A percentile compares a stretch with the other conserved stretches of the same genome.
Conservation (phyloP, 2,888 invertebrate species). For the Phengaris arion region DNA sequence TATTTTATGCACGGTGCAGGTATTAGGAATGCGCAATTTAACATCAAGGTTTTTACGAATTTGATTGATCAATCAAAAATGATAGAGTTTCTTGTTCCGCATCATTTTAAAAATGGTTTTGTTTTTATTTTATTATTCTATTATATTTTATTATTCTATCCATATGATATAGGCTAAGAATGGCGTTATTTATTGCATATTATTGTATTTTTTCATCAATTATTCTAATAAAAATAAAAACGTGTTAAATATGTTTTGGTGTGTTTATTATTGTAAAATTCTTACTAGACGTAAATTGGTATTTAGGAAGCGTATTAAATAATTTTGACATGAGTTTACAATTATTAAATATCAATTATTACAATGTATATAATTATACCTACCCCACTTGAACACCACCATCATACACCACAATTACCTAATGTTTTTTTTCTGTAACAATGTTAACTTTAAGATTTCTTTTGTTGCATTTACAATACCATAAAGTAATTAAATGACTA, state of each 20-base stretch:
- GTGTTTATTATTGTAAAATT: no score
- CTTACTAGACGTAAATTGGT: no score
- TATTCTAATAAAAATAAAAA: not conserved
- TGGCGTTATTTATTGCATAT: not conserved
- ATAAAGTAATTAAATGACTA: not conserved
- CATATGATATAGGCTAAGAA: not conserved
- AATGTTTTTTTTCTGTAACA: no score
- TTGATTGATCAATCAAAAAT: slow-evolving; percentile 20
- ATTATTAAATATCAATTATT: no score
- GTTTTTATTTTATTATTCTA: not conserved
- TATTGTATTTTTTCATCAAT: not conserved
- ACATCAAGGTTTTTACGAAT: slow-evolving; percentile 1
- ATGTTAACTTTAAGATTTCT: no score
- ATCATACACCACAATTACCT: no score
- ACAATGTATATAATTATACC: no score
- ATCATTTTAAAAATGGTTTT: slow-evolving; percentile 16
- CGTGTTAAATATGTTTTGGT: not conserved
- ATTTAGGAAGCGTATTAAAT: no score
- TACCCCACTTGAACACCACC: no score
- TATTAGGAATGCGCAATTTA: not conserved
- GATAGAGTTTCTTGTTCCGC: not conserved
- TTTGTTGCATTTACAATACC: not conserved
- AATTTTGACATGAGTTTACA: no score
- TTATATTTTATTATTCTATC: not conserved
- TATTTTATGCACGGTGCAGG: not conserved